These are phyloP conservation scores for Drosophila truncata DNA, from an alignment of 1,140 invertebrate genomes.

Conservation along the genomic window DNA sequence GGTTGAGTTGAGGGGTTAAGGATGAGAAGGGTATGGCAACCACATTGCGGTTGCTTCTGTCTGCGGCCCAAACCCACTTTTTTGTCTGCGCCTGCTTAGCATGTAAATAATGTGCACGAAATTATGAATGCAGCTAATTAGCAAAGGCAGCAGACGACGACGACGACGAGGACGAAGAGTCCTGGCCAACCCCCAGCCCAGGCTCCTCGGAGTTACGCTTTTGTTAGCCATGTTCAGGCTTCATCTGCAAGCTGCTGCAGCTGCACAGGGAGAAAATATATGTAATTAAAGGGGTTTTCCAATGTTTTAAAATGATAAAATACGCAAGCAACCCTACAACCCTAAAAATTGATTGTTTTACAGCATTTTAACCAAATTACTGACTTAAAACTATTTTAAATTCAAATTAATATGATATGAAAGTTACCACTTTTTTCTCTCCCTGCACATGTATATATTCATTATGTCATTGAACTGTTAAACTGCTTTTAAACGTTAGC, in stretches of 20 bases:
- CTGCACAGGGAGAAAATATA: slow-evolving; percentile 14
- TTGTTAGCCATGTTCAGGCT: slow-evolving; percentile 23
- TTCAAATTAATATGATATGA: background rate
- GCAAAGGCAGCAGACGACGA: slow-evolving; percentile 29
- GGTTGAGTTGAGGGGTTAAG: background rate
- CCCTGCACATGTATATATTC: slow-evolving; percentile 62
- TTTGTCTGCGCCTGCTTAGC: slow-evolving; percentile 61
- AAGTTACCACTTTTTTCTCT: slow-evolving; percentile 16
- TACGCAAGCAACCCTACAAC: background rate
- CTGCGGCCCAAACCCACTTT: slow-evolving; percentile 20
- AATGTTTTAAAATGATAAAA: too few relatives aligned
- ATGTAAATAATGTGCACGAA: slow-evolving; percentile 82
- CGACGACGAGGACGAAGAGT: slow-evolving; percentile 10
- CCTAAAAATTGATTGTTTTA: background rate
- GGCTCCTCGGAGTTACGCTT: slow-evolving; percentile 10
- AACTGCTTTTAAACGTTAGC: slow-evolving; percentile 74
- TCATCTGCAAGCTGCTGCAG: slow-evolving; percentile 4
- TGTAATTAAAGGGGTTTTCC: too few relatives aligned
- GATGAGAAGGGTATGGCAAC: slow-evolving; percentile 34
- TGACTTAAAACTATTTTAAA: background rate
- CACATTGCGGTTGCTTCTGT: slow-evolving; percentile 60
- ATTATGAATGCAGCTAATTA: slow-evolving; percentile 84
- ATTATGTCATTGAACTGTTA: slow-evolving; percentile 84
- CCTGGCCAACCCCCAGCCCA: slow-evolving; percentile 10
- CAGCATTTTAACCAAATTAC: background rate